Conservation (phyloP, 2,888 invertebrate genomes). For the Strigamia maritima region DNA sequence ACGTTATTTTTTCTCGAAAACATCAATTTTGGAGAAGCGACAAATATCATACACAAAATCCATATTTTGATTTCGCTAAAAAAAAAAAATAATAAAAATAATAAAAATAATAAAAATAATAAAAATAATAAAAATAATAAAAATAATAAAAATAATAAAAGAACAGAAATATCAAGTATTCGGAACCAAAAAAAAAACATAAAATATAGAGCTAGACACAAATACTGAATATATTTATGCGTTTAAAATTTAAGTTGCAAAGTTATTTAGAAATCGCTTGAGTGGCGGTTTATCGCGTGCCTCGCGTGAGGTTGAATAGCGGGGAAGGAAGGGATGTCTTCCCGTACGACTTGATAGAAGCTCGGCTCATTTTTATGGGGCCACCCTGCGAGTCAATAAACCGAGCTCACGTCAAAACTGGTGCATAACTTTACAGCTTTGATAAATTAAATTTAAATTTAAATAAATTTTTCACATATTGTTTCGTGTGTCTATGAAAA, state of each 20-base stretch:
- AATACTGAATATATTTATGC: not conserved
- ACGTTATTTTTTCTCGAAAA: not conserved
- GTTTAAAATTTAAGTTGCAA: not conserved
- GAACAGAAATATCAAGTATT: too few species aligned
- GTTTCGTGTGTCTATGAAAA: too few species aligned
- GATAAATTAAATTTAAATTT: too few species aligned
- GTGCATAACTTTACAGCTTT: not conserved
- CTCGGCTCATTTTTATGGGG: conserved; percentile 30
- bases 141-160: too few species aligned
- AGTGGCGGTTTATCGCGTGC: conserved; percentile 10
- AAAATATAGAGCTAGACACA: not conserved
- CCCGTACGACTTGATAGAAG: conserved; percentile 25
- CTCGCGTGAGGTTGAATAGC: not conserved
- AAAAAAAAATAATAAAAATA: not conserved
- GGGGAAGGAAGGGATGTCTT: conserved; percentile 32
- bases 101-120: not conserved
- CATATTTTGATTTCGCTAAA: not conserved
- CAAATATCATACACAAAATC: not conserved
- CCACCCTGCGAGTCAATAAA: conserved; percentile 30
- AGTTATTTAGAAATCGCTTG: conserved; percentile 8
- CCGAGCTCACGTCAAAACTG: conserved; percentile 14
- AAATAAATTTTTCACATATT: too few species aligned
- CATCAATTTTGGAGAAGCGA: not conserved
- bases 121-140: too few species aligned
- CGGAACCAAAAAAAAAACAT: too few species aligned